Base-by-base conservation (phyloP, 2,797 vertebrate genomes). In the Spondyliosoma cantharus region DNA sequence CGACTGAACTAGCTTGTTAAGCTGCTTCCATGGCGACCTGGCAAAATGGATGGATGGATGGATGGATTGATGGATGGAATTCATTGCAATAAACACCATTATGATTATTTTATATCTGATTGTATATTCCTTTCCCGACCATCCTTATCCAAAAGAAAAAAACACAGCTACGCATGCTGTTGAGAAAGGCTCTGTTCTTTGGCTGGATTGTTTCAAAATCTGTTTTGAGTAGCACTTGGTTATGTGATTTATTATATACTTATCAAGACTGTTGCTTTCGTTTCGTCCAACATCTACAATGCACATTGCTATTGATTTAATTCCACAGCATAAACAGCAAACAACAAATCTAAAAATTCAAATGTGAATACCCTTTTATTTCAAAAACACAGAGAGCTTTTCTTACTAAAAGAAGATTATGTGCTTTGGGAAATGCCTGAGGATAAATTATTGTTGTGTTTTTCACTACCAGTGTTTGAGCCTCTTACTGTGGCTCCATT, bases 391-490 rank as follows among this genome's bases (percentile, higher is more conserved):
- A 76, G 46, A 68, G 64, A 71, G 25, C 53, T 74, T 61, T 84
- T 89, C 71, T 85, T 67, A 60, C 53, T 63, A 13, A 74, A 90
- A 92, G 88, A 57, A 80, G 91, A 93, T 93, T 90, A 92, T 80
- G 77, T 53, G 64, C 82, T 87, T 87, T 86, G 43, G 72, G 65
- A 90, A 93, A 92, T 91, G 73, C 87, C 81, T 79, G 43, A 61
- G 84, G 74, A 88, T 84, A 80, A 86, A 64, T 82, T 56, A 60
- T 63, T 49, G 25, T 45, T 77, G 65, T 82, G 70, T 84, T 81
- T 88, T 83, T 58, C 54, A 58, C 68, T 66, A 50, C 67, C 17
- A 32, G 49, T 58, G 49, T 76, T 81, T 83, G 59, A 86, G 76
- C 63, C 29, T 72, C 46, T 84, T 78, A 71, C 15, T 54, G 24